Base-by-base conservation (phyloP, 2,888 invertebrate species). In the Seira ritae region DNA sequence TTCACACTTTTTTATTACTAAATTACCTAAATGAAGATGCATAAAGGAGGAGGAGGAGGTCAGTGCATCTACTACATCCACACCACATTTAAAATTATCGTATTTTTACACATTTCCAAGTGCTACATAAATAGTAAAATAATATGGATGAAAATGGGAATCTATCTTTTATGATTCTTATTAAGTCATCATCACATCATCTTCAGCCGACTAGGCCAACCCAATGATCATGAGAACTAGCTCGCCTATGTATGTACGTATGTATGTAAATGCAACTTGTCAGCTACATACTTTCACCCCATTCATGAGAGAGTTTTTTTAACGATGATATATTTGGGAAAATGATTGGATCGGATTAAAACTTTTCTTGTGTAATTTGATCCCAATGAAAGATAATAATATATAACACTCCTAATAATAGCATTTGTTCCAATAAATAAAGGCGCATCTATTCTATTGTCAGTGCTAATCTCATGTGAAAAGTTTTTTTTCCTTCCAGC, bases 291-390 rank as follows among this genome's bases (percentile, higher is more conserved):
- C 31, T 50, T 50, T 50, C 15, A 50, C 50, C 17, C 15, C 50
- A n/a, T 50, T 50, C 50, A 50, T n/a, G 12, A 8, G n/a, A n/a
- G n/a, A 8, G 12, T 50, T 50, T 50, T 31, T 50, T 50, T 50
- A 15, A n/a, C n/a, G 15, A 50, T 50, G 50, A 50, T 50, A 50
- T 50, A 50, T 50, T 50, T 50, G 50, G 17, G 50, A 50, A 50
- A 50, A 50, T 50, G 2, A 50, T 50, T 50, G 50, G 50, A 50
- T 50, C 17, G 70, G 19, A 50, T 70, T 42, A 69, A 71, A 31
- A 31, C 31, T 31, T 8, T 31, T 31, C 31, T 31, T 31, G 31
- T 80, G 80, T 73, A 80, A 80, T 73, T 74, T 80, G 80, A 80
- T 80, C 68, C 19, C 50, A n/a, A n/a, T 50, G 50, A n/a, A 50